Evolutionary conservation across 2,113 vertebrate genomes (phyloP).

Genomic region (Brachirus orientalis): DNA sequence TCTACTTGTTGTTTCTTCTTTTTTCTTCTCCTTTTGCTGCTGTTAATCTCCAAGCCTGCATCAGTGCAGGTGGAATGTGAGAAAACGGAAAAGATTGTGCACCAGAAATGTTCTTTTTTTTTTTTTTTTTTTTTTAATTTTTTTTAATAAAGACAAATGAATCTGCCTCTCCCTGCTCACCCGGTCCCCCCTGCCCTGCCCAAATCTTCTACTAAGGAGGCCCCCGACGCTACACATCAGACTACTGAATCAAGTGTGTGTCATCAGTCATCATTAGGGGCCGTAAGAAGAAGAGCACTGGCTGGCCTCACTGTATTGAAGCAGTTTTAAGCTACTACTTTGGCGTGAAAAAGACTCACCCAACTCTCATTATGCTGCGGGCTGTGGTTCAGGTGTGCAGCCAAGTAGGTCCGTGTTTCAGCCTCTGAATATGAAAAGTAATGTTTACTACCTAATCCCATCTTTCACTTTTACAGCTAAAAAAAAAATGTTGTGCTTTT

Average conservation of each 20-base stretch:
- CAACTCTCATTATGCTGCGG: neutral
- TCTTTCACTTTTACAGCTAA: no score
- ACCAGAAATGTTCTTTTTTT: constrained; percentile 13
- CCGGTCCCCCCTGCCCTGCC: constrained; percentile 43
- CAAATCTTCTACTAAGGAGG: constrained; percentile 66
- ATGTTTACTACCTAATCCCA: no score
- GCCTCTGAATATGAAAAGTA: neutral
- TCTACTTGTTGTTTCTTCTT: no score
- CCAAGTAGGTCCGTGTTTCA: neutral
- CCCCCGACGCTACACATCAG: constrained; percentile 63
- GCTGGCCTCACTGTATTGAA: constrained; percentile 9
- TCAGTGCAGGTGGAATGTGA: no score
- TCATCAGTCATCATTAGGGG: constrained; percentile 77
- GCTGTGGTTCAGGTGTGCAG: no score
- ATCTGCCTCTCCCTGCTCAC: constrained; percentile 44
- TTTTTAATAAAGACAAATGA: constrained; percentile 62
- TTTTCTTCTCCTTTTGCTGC: no score
- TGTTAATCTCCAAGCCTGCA: no score
- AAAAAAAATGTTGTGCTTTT: no score
- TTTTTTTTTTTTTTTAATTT: constrained; percentile 40
- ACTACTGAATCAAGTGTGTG: constrained; percentile 64
- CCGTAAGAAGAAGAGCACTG: constrained; percentile 30
- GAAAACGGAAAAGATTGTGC: no score
- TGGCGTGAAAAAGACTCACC: constrained; percentile 8
- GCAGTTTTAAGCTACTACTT: constrained; percentile 8